Percentiles rank a stretch among this genome's conserved stretches.
These are phyloP conservation scores for Lissocephala sabroskyi DNA, from an alignment of 2,888 invertebrate species.

Conservation along the genomic window DNA sequence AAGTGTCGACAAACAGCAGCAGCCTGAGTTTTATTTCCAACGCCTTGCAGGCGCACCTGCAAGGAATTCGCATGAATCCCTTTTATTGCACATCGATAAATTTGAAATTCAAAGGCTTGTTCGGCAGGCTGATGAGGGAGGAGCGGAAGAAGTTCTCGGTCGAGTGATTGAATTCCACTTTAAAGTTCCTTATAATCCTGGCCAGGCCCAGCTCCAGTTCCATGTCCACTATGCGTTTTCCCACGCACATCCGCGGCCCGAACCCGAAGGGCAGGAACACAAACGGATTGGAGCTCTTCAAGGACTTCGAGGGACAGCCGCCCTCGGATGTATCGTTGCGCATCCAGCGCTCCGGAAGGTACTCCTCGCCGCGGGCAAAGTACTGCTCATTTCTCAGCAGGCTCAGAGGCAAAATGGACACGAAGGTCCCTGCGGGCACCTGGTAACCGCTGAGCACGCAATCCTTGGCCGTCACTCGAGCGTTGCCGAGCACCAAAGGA, in stretches of 20 bases:
- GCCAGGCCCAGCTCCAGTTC: conserved; percentile 76
- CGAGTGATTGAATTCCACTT: conserved; percentile 67
- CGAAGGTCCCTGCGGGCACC: conserved; percentile 78
- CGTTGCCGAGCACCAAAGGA: conserved; percentile 76
- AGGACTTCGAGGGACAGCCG: conserved; percentile 75
- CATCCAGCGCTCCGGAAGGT: conserved; percentile 83
- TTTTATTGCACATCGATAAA: conserved; percentile 50
- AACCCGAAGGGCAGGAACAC: conserved; percentile 63
- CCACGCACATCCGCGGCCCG: conserved; percentile 76
- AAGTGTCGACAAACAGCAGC: conserved; percentile 42
- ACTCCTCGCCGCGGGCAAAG: conserved; percentile 77
- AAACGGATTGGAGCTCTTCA: conserved; percentile 47
- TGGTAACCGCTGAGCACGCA: conserved; percentile 77
- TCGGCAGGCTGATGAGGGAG: conserved; percentile 60
- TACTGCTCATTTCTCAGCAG: conserved; percentile 77
- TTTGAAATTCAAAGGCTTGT: conserved; percentile 68
- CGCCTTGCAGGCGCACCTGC: too few species aligned
- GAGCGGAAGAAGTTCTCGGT: conserved; percentile 50
- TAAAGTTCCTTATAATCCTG: conserved; percentile 70
- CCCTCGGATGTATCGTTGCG: too few species aligned
- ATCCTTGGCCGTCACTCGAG: conserved; percentile 74
- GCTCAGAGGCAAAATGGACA: conserved; percentile 80
- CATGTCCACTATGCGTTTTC: conserved; percentile 81
- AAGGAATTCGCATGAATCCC: too few species aligned
- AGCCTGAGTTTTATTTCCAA: conserved; percentile 2